These are phyloP conservation scores for Rhimphoctona megacephalus DNA, from an alignment of 2,888 invertebrate genomes.

Conservation along the genomic window DNA sequence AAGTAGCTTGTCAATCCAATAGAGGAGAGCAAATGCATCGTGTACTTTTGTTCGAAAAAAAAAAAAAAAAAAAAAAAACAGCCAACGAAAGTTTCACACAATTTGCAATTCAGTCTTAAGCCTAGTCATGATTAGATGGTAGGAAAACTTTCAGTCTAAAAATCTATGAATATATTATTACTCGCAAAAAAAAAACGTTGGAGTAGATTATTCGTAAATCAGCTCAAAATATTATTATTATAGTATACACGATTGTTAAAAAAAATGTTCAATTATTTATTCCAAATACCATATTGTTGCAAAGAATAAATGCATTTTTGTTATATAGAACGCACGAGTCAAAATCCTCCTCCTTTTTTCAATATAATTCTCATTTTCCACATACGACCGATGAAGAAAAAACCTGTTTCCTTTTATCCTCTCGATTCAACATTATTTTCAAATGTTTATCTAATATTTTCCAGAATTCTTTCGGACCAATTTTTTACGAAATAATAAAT, in stretches of 20 bases:
- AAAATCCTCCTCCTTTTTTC: neutral
- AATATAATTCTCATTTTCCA: neutral
- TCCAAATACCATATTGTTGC: constrained; percentile 61
- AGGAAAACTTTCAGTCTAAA: constrained; percentile 62
- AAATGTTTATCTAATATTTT: neutral
- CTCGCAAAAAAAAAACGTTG: constrained; percentile 13
- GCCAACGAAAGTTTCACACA: constrained; percentile 49
- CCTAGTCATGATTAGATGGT: constrained; percentile 70
- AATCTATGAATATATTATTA: constrained; percentile 56
- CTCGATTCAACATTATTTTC: too few species aligned
- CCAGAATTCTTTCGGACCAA: neutral
- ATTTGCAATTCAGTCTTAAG: constrained; percentile 68
- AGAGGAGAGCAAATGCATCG: constrained; percentile 40
- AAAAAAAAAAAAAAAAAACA: neutral
- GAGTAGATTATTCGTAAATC: constrained; percentile 45
- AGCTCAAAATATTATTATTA: constrained; percentile 54
- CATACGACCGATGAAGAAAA: neutral
- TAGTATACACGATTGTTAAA: constrained; percentile 59
- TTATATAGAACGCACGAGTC: constrained; percentile 48
- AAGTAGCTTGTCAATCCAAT: constrained; percentile 41
- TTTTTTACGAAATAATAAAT: neutral
- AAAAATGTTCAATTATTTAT: constrained; percentile 51
- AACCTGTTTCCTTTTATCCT: neutral
- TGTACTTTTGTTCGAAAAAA: constrained; percentile 40
- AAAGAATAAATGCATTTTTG: constrained; percentile 66